Percentiles rank a stretch among this genome's conserved stretches.
Evolutionary conservation across 2,797 vertebrate species (phyloP).

Genomic region (Caiman crocodilus): DNA sequence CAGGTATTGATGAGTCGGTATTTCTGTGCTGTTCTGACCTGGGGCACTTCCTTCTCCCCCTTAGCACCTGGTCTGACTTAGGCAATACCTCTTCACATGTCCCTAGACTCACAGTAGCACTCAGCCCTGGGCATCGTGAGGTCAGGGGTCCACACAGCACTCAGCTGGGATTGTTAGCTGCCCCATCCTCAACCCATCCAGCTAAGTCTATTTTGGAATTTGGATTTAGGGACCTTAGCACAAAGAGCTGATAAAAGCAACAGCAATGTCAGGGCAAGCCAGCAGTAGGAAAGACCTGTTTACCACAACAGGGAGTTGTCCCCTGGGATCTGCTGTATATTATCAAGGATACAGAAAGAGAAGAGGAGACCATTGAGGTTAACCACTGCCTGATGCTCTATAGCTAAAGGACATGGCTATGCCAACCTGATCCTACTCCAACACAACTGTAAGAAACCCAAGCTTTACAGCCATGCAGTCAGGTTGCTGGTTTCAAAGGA

Average conservation of each 20-base stretch:
- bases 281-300: too few species aligned
- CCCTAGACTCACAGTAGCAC: not conserved
- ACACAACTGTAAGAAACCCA: not conserved
- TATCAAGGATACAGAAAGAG: not conserved
- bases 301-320: too few species aligned
- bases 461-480: not conserved
- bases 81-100: not conserved
- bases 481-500: not conserved
- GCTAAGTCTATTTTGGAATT: too few species aligned
- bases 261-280: too few species aligned
- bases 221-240: too few species aligned
- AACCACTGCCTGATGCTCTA: not conserved
- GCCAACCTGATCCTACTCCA: not conserved
- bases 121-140: not conserved
- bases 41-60: not conserved
- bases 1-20: too few species aligned
- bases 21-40: not conserved
- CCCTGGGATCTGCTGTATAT: not conserved
- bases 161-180: not conserved
- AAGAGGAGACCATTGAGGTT: not conserved
- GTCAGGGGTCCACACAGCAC: too few species aligned
- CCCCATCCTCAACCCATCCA: not conserved
- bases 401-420: not conserved
- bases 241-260: too few species aligned
- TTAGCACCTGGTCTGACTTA: not conserved